These are phyloP conservation scores for Typhlichthys eigenmanni DNA, from an alignment of 2,797 vertebrate genomes.

Conservation along the genomic window DNA sequence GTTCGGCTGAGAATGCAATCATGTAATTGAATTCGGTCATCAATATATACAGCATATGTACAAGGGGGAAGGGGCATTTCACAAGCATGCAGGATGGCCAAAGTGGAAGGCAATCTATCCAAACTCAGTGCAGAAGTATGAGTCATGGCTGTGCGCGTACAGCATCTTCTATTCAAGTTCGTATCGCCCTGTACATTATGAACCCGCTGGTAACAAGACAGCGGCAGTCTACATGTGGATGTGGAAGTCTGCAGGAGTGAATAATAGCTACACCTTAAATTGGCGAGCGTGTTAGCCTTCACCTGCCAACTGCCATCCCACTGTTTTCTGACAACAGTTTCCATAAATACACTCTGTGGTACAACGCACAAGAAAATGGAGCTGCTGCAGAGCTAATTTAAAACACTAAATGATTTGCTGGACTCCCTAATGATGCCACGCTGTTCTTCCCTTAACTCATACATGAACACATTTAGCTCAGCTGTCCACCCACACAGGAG, in stretches of 20 bases:
- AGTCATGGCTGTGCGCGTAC: conserved; percentile 65
- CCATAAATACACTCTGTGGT: conserved; percentile 5
- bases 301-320: conserved; percentile 32
- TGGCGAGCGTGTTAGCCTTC: conserved; percentile 3
- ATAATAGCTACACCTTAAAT: conserved; percentile 36
- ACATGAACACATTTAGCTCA: not conserved
- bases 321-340: conserved; percentile 17
- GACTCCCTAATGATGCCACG: not conserved
- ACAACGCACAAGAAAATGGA: conserved; percentile 17
- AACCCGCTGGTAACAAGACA: conserved; percentile 52
- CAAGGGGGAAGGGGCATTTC: conserved; percentile 41
- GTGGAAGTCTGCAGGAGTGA: conserved; percentile 25
- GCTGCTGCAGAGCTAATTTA: not conserved
- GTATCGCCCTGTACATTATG: conserved; percentile 60
- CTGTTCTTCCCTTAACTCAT: not conserved
- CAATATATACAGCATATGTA: conserved; percentile 69
- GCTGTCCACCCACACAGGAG: no score
- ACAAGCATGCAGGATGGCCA: conserved; percentile 43
- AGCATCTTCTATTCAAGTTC: conserved; percentile 69
- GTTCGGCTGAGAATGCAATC: conserved; percentile 75
- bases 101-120: conserved; percentile 67
- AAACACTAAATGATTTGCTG: not conserved
- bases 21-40: conserved; percentile 82
- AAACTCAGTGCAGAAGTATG: conserved; percentile 59
- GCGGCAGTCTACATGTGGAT: conserved; percentile 52